Percentiles rank a stretch among this genome's conserved stretches.
These are phyloP conservation scores for Peribatodes rhomboidaria DNA, from an alignment of 2,888 invertebrate species.

Conservation along the genomic window DNA sequence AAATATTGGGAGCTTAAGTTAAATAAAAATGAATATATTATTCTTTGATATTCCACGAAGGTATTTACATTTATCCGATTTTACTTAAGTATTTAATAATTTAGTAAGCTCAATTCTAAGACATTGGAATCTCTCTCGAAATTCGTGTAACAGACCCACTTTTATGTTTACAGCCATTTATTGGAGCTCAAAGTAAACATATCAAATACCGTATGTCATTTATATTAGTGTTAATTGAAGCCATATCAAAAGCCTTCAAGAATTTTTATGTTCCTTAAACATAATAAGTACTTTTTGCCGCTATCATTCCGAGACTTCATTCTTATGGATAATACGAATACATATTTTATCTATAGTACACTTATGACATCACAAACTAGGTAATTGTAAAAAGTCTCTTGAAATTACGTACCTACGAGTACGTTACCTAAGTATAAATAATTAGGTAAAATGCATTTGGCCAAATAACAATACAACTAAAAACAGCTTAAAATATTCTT, in stretches of 20 bases:
- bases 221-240: slow-evolving; percentile 51
- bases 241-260: slow-evolving; percentile 32
- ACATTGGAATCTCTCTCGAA: not conserved
- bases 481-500: too few relatives aligned
- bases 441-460: too few relatives aligned
- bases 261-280: slow-evolving; percentile 25
- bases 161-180: slow-evolving; percentile 45
- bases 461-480: too few relatives aligned
- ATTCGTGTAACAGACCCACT: not conserved
- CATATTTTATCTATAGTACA: not conserved
- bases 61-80: too few relatives aligned
- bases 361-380: too few relatives aligned
- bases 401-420: too few relatives aligned
- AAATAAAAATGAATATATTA: too few relatives aligned
- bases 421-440: too few relatives aligned
- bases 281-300: not conserved
- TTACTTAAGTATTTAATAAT: too few relatives aligned
- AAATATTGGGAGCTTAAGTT: too few relatives aligned
- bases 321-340: not conserved
- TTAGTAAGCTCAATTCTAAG: not conserved
- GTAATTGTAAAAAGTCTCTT: too few relatives aligned
- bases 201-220: slow-evolving; percentile 41
- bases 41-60: too few relatives aligned
- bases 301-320: not conserved
- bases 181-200: slow-evolving; percentile 46